These are phyloP conservation scores for Criorhina ranunculi DNA, from an alignment of 2,888 invertebrate genomes.

Conservation along the genomic window DNA sequence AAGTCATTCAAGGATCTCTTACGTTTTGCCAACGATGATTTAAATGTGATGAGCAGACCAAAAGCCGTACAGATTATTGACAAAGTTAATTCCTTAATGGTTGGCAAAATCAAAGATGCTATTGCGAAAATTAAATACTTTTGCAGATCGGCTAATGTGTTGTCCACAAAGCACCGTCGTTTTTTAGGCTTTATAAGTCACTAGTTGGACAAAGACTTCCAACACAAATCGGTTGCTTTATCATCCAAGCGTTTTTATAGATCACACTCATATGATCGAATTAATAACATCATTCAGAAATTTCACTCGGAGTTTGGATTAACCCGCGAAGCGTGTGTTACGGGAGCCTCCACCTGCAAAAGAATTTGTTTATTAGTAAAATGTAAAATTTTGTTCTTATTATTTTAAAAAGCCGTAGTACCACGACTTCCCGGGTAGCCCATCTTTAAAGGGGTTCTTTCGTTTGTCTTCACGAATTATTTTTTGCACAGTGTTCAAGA, in stretches of 20 bases:
- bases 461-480: background rate
- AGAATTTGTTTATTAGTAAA: no score
- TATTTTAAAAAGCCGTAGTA: no score
- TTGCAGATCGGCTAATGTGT: constrained; percentile 37
- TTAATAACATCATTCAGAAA: constrained; percentile 37
- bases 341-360: no score
- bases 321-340: background rate
- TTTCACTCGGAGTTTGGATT: constrained; percentile 25
- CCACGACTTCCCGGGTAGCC: constrained; percentile 26
- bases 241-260: constrained; percentile 39
- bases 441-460: background rate
- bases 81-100: background rate
- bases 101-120: background rate
- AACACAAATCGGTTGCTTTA: constrained; percentile 41
- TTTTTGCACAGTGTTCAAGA: constrained; percentile 16
- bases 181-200: constrained; percentile 44
- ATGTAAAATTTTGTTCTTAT: no score
- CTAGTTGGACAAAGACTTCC: constrained; percentile 19
- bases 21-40: constrained; percentile 6
- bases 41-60: constrained; percentile 5
- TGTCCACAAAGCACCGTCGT: constrained; percentile 31
- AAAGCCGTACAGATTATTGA: constrained; percentile 6
- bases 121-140: constrained; percentile 12
- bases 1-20: background rate
- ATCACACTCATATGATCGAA: constrained; percentile 33